Percentiles rank a stretch among this genome's conserved stretches.
Evolutionary conservation across 92 coral and sea anemone genomes (phyloP).

Genomic region (Porites rus): DNA sequence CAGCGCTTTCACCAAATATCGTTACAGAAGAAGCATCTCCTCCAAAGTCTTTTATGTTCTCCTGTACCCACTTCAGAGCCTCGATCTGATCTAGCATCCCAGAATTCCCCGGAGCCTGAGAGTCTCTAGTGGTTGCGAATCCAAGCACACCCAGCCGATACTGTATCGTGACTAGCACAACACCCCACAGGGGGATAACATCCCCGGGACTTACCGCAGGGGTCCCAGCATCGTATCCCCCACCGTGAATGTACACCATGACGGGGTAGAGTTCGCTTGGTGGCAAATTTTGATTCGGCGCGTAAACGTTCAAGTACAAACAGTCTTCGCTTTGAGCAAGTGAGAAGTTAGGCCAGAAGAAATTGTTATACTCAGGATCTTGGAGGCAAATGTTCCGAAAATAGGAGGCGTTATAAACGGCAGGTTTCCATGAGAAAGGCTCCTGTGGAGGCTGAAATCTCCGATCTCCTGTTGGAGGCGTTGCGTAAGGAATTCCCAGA

Average conservation of each 20-base stretch:
- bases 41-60: slow-evolving; percentile 72
- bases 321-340: slow-evolving; percentile 87
- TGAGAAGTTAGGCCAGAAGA: slow-evolving; percentile 76
- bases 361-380: slow-evolving; percentile 40
- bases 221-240: slow-evolving; percentile 90
- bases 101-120: slow-evolving; percentile 79
- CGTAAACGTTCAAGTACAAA: slow-evolving; percentile 79
- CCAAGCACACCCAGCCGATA: slow-evolving; percentile 89
- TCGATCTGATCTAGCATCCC: slow-evolving; percentile 92
- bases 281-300: slow-evolving; percentile 45
- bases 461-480: slow-evolving; percentile 77
- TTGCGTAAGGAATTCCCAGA: slow-evolving; percentile 86
- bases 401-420: slow-evolving; percentile 66
- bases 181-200: slow-evolving; percentile 86
- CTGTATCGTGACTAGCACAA: slow-evolving; percentile 87
- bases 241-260: slow-evolving; percentile 92
- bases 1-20: slow-evolving; percentile 94
- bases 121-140: slow-evolving; percentile 77
- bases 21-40: slow-evolving; percentile 80
- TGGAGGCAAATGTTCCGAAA: slow-evolving; percentile 78
- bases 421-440: slow-evolving; percentile 68
- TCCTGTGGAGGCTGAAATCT: slow-evolving; percentile 76
- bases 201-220: slow-evolving; percentile 89
- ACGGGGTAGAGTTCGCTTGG: slow-evolving; percentile 63
- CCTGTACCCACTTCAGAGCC: slow-evolving; percentile 78